These are phyloP conservation scores for Calephelis virginiensis DNA, from an alignment of 1,140 invertebrate genomes.

Conservation along the genomic window DNA sequence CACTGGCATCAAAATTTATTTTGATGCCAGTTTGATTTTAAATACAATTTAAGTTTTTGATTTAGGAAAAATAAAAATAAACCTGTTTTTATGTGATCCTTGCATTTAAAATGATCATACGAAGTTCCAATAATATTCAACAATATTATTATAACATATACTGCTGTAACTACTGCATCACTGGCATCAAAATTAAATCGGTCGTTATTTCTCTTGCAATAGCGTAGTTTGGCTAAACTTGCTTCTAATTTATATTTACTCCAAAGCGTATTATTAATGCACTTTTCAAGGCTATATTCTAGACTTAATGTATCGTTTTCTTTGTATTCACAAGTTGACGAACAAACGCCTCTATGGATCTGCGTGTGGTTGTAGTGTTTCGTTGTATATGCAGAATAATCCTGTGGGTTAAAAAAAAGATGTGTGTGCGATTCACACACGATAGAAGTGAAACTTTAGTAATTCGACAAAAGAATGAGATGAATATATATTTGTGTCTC, in stretches of 20 bases:
- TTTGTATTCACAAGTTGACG: slow-evolving; percentile 40
- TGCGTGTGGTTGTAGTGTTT: slow-evolving; percentile 78
- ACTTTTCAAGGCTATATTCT: slow-evolving; percentile 32
- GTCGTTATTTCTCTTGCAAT: slow-evolving; percentile 38
- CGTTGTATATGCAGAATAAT: slow-evolving; percentile 58
- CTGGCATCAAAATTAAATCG: slow-evolving; percentile 28
- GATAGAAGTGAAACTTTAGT: no score
- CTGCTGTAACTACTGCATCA: slow-evolving; percentile 31
- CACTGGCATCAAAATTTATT: slow-evolving; percentile 31
- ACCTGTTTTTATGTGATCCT: slow-evolving; percentile 44
- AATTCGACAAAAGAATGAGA: no score
- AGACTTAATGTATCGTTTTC: slow-evolving; percentile 31
- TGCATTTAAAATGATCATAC: slow-evolving; percentile 40
- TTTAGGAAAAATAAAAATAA: not conserved
- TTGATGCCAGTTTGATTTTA: no score
- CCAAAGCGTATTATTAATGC: slow-evolving; percentile 41
- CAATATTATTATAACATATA: slow-evolving; percentile 37
- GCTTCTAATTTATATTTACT: slow-evolving; percentile 34
- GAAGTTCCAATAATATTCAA: slow-evolving; percentile 37
- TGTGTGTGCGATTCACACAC: no score
- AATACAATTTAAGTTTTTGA: not conserved
- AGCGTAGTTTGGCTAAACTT: slow-evolving; percentile 29
- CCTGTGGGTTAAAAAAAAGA: slow-evolving; percentile 38
- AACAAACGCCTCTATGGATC: slow-evolving; percentile 75
- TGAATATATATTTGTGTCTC: no score